phyloP scores from a whole-genome alignment of 2,113 vertebrate genomes.

The Genyomyrus donnyi region DNA sequence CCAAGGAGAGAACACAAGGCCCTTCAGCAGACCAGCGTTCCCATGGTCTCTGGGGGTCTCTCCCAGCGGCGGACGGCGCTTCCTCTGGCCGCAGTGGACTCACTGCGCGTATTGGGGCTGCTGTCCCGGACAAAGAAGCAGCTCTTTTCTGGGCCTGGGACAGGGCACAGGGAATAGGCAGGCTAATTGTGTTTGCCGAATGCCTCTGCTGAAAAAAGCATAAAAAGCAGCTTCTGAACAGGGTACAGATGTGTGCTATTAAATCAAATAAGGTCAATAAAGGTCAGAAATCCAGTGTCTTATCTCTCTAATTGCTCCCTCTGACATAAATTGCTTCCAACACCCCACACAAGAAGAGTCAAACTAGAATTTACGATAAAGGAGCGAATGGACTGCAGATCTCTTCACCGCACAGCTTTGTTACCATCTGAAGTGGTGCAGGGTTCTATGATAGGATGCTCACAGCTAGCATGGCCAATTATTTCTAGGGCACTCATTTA shows the following conservation, averaged over 20 bases:
- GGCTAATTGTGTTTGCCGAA: constrained; percentile 71
- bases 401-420: neutral
- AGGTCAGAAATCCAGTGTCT: neutral
- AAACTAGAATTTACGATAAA: neutral
- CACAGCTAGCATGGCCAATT: neutral
- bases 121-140: constrained; percentile 41
- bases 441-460: neutral
- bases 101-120: constrained; percentile 71
- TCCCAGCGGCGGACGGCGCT: constrained; percentile 73
- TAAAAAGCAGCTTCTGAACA: neutral
- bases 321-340: neutral
- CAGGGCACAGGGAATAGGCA: constrained; percentile 66
- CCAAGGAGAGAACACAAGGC: constrained; percentile 75
- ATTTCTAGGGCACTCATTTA: neutral
- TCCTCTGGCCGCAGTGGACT: constrained; percentile 73
- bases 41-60: constrained; percentile 80
- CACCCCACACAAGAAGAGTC: neutral
- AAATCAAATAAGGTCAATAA: constrained; percentile 4
- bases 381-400: neutral
- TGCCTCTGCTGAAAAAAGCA: constrained; percentile 20
- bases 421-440: neutral
- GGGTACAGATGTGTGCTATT: neutral
- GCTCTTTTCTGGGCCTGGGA: constrained; percentile 53
- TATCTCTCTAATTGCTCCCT: neutral
- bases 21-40: constrained; percentile 83